These are phyloP conservation scores for Sebastes steindachneri DNA, from an alignment of 2,797 vertebrate species.

Conservation along the genomic window DNA sequence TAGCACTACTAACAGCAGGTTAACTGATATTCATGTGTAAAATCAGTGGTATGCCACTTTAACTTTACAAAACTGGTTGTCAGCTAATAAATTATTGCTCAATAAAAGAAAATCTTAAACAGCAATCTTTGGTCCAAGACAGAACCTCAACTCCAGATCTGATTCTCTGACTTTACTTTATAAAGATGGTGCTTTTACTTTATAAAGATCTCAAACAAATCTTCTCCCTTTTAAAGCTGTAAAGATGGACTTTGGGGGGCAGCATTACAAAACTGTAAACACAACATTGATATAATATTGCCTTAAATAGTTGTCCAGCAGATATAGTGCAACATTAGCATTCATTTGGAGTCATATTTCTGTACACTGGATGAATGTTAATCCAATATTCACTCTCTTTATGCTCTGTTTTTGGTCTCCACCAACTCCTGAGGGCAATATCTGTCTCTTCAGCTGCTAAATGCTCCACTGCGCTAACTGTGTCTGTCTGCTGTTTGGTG, in stretches of 20 bases:
- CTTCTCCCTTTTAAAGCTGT: not conserved
- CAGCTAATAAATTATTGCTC: not conserved
- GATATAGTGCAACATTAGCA: no score
- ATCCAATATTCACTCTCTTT: not conserved
- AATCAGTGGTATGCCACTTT: not conserved
- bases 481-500: not conserved
- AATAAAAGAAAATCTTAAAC: not conserved
- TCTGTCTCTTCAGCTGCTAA: not conserved
- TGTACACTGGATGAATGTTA: not conserved
- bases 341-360: not conserved
- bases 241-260: not conserved
- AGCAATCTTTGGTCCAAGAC: not conserved
- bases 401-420: not conserved
- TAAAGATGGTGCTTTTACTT: not conserved
- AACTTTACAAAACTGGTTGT: not conserved
- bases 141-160: not conserved
- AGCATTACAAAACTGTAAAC: not conserved
- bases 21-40: no score
- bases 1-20: no score
- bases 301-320: no score
- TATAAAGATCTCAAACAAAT: not conserved
- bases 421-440: not conserved
- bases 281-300: no score
- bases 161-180: not conserved
- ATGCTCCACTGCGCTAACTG: not conserved